These are phyloP conservation scores for Calephelis virginiensis DNA, from an alignment of 1,140 invertebrate species.

Conservation along the genomic window DNA sequence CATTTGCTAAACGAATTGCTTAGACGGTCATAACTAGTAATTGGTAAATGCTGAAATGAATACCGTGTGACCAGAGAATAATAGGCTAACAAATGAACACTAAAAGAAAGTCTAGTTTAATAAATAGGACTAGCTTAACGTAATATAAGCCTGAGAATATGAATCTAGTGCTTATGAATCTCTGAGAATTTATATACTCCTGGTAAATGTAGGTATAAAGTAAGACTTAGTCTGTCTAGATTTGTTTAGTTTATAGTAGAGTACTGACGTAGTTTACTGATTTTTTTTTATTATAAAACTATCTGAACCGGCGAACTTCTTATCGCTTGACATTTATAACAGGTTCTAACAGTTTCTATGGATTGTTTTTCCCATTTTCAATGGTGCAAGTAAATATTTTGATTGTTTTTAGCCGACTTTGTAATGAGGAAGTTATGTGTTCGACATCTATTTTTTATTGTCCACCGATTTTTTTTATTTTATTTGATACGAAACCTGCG, in stretches of 20 bases:
- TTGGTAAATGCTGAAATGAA: constrained; percentile 35
- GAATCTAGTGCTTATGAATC: constrained; percentile 41
- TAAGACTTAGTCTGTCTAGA: constrained; percentile 35
- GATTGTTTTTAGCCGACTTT: no score
- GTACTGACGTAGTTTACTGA: no score
- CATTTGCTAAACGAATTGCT: constrained; percentile 16
- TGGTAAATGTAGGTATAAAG: constrained; percentile 47
- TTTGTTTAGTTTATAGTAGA: background rate
- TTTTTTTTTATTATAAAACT: no score
- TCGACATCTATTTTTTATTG: no score
- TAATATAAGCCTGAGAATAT: constrained; percentile 25
- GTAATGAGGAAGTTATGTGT: no score
- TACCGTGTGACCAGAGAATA: constrained; percentile 38
- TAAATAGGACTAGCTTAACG: constrained; percentile 31
- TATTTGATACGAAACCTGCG: no score
- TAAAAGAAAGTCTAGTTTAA: constrained; percentile 35
- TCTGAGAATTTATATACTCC: constrained; percentile 39
- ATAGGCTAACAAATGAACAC: constrained; percentile 33
- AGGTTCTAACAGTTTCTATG: no score
- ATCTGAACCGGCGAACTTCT: no score
- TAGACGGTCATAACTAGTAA: constrained; percentile 29
- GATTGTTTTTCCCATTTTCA: no score
- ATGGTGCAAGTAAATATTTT: no score
- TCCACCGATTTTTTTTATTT: no score
- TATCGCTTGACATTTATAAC: no score